These are phyloP conservation scores for Drosophila affinis DNA, from an alignment of 2,888 invertebrate genomes.

Conservation along the genomic window DNA sequence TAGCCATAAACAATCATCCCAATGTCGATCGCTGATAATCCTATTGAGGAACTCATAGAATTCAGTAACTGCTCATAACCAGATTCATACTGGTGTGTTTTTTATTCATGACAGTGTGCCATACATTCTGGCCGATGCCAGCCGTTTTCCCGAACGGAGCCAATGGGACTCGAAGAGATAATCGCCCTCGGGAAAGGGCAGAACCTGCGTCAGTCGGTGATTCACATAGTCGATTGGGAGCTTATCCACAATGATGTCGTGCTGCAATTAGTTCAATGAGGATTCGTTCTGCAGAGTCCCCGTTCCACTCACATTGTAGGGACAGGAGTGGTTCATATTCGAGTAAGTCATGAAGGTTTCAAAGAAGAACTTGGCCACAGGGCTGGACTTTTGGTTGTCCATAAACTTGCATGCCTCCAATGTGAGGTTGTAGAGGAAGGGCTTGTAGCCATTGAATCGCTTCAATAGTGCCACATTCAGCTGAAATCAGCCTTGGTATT, in stretches of 20 bases:
- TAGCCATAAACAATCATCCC: too few species aligned
- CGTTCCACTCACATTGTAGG: slow-evolving; percentile 2
- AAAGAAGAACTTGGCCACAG: background rate
- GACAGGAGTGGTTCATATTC: slow-evolving; percentile 13
- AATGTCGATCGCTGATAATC: too few species aligned
- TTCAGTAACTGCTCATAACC: too few species aligned
- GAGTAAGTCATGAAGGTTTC: background rate
- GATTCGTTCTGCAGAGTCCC: background rate
- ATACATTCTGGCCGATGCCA: slow-evolving; percentile 11
- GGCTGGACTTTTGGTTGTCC: background rate
- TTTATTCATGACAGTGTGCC: slow-evolving; percentile 6
- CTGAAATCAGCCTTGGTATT: too few species aligned
- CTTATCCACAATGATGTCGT: slow-evolving; percentile 34
- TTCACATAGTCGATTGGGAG: slow-evolving; percentile 19
- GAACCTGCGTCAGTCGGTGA: slow-evolving; percentile 13
- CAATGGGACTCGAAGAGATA: slow-evolving; percentile 18
- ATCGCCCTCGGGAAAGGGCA: slow-evolving; percentile 31
- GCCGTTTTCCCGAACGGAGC: background rate
- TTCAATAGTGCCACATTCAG: background rate
- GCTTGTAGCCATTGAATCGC: background rate
- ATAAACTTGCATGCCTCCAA: background rate
- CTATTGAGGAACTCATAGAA: too few species aligned
- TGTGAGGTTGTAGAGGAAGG: background rate
- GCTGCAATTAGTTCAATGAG: slow-evolving; percentile 1
- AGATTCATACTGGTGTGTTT: too few species aligned